Conservation (phyloP, 2,888 invertebrate species). For the Euproctis similis region DNA sequence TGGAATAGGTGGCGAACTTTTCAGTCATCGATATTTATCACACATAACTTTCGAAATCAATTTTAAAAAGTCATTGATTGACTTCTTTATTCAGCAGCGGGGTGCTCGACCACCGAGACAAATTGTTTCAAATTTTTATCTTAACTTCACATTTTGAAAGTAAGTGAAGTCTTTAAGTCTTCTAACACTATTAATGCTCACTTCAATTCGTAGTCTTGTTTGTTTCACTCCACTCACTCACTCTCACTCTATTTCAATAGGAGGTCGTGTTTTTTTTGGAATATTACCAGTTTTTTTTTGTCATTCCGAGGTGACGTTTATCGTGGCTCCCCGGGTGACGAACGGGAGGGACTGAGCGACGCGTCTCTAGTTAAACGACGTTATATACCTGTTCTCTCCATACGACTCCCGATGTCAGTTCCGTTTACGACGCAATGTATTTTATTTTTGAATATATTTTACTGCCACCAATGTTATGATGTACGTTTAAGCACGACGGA, state of each 20-base stretch:
- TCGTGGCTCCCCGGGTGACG: slow-evolving; percentile 64
- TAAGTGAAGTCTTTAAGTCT: too few species aligned
- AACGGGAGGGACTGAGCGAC: slow-evolving; percentile 36
- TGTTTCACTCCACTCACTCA: slow-evolving; percentile 56
- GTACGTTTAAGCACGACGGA: slow-evolving; percentile 54
- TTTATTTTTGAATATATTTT: slow-evolving; percentile 69
- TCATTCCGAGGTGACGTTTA: slow-evolving; percentile 72
- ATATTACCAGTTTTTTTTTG: slow-evolving; percentile 56
- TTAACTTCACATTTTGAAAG: too few species aligned
- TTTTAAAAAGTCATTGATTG: too few species aligned
- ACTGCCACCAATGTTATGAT: slow-evolving; percentile 68
- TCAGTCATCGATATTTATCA: too few species aligned
- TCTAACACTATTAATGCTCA: too few species aligned
- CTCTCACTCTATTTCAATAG: slow-evolving; percentile 64
- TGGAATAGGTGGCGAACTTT: too few species aligned
- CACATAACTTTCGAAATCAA: too few species aligned
- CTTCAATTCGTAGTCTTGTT: slow-evolving; percentile 62
- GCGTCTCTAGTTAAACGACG: slow-evolving; percentile 59
- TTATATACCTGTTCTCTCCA: slow-evolving; percentile 66
- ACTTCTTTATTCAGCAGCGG: too few species aligned
- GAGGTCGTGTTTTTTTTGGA: slow-evolving; percentile 56
- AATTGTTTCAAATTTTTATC: too few species aligned
- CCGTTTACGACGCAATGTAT: slow-evolving; percentile 66
- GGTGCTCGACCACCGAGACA: too few species aligned
- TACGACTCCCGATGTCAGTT: slow-evolving; percentile 63